Conservation (phyloP, 2,797 vertebrate genomes). For the Dermochelys coriacea region DNA sequence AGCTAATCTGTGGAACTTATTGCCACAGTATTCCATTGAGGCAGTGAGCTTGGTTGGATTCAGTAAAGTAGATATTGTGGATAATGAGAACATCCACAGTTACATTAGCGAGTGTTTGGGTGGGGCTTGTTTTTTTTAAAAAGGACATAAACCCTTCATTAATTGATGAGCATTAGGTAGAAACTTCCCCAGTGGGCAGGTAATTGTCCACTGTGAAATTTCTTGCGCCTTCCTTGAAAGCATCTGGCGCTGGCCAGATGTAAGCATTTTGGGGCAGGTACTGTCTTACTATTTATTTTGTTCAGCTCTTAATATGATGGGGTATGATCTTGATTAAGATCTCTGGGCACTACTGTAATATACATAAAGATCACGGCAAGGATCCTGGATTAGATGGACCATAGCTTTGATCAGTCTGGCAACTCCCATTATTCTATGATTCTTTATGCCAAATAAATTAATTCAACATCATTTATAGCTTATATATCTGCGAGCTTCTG, state of each 20-base stretch:
- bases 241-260: neutral
- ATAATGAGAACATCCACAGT: neutral
- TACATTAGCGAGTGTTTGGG: neutral
- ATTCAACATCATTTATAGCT: neutral
- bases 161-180: neutral
- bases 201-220: neutral
- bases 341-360: neutral
- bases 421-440: neutral
- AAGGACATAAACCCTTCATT: neutral
- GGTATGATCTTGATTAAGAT: neutral
- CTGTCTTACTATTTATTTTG: neutral
- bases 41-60: neutral
- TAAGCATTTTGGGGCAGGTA: neutral
- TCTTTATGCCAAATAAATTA: neutral
- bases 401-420: neutral
- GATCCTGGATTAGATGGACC: neutral
- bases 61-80: neutral
- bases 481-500: rapidly evolving
- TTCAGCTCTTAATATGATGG: neutral
- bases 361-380: neutral
- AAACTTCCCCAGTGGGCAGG: neutral
- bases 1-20: neutral
- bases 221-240: neutral
- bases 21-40: neutral
- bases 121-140: neutral